Conservation (phyloP, 2,888 invertebrate genomes). For the Tillus elongatus region DNA sequence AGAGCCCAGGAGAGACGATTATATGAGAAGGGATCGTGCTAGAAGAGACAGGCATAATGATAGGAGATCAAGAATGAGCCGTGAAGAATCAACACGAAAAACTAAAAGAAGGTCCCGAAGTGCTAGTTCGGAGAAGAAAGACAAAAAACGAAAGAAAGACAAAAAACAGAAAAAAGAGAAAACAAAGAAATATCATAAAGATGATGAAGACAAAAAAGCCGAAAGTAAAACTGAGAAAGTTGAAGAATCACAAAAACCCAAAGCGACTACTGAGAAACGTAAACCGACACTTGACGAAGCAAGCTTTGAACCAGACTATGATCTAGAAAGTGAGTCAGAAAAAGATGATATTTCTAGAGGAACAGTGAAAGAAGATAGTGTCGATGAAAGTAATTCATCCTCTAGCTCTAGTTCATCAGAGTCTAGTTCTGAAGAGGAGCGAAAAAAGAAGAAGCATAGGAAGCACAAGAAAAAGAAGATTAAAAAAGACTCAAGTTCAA, state of each 20-base stretch:
- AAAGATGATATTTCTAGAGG: constrained; percentile 40
- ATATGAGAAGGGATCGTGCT: constrained; percentile 14
- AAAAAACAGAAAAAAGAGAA: constrained; percentile 44
- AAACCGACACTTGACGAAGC: constrained; percentile 63
- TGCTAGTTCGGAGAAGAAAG: constrained; percentile 29
- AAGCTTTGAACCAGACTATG: constrained; percentile 67
- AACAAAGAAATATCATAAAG: constrained; percentile 29
- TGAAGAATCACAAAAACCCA: constrained; percentile 38
- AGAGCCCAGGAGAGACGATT: constrained; percentile 26
- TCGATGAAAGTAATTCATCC: constrained; percentile 34
- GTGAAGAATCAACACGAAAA: constrained; percentile 21
- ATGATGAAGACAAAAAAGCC: constrained; percentile 26
- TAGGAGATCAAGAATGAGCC: constrained; percentile 18
- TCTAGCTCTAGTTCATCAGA: constrained; percentile 39
- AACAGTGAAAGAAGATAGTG: constrained; percentile 39
- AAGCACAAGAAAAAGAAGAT: constrained; percentile 49
- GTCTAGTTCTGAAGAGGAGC: constrained; percentile 37
- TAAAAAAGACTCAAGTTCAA: constrained; percentile 52
- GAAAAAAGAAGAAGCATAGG: constrained; percentile 35
- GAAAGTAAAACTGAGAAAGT: constrained; percentile 30
- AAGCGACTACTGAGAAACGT: constrained; percentile 42
- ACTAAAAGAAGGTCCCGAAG: constrained; percentile 26
- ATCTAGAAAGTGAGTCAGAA: constrained; percentile 56
- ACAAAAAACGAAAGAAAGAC: constrained; percentile 36
- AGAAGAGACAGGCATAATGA: constrained; percentile 20